Evolutionary conservation across 2,888 invertebrate genomes (phyloP), one percentile per base, ranked within the genome.

Genomic region (Cheilosia scutellata): DNA sequence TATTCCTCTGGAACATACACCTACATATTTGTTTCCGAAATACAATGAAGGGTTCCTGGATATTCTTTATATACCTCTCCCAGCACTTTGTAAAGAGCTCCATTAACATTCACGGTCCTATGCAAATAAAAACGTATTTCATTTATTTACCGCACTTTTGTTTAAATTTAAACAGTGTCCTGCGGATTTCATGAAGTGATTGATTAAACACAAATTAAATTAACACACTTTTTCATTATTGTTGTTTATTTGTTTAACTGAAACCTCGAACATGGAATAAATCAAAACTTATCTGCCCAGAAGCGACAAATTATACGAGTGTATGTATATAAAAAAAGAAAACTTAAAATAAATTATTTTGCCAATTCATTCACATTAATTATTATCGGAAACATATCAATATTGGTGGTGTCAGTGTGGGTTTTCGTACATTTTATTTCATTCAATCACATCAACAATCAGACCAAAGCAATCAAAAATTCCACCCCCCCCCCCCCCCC

Each of bases 161-260:
- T 60, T 42, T 16, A 37, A 25, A 60, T 44, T 76, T 57, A 66
- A 55, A 55, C 40, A 72, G 27, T 70, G 53, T 42, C 60, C 9
- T 11, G 11, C n/a, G 9, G 31, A 82, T 65, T 51, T 27, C 33
- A 55, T 47, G 13, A 78, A 74, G 51, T 71, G 75, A 84, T 75
- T 75, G 70, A 84, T 84, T 80, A 66, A 84, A 76, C 44, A 79
- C 37, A 33, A 68, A 70, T 79, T 79, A 58, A 84, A 79, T 68
- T 72, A 57, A 4, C 13, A 7, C 65, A 9, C 5, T 57, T 20
- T 27, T 4, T 16, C 27, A 25, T 51, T 53, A 31, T 27, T 9
- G 2, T n/a, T 29, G 13, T 9, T 40, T 70, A 51, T 76, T 76
- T 70, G 42, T 33, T 68, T 27, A 58, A 65, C 58, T 55, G 29